Conservation (phyloP, 1,140 invertebrate genomes). For the Pogonomyrmex californicus region DNA sequence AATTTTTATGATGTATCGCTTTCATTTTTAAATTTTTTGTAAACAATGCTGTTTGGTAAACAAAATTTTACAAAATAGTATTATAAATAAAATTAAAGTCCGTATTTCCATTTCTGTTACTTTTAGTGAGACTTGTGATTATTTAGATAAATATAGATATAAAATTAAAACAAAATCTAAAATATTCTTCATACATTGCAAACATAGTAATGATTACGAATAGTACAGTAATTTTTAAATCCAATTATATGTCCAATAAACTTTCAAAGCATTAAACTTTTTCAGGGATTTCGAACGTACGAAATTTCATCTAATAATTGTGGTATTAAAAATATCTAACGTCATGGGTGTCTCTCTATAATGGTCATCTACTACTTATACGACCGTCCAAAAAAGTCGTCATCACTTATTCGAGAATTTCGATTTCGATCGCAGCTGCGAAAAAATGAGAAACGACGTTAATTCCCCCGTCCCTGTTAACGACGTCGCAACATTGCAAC, state of each 20-base stretch:
- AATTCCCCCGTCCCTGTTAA: neutral
- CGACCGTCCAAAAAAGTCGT: neutral
- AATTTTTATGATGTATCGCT: neutral
- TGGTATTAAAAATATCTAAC: neutral
- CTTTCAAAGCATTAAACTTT: neutral
- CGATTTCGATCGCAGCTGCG: neutral
- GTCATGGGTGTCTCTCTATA: slow-evolving; percentile 20
- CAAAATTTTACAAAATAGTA: neutral
- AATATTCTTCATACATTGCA: neutral
- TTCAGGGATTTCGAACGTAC: neutral
- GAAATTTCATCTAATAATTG: neutral
- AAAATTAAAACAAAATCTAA: neutral
- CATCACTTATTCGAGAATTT: slow-evolving; percentile 9
- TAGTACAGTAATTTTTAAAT: neutral
- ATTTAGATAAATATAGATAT: neutral
- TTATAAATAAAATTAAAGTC: neutral
- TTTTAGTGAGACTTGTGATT: neutral
- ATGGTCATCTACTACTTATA: slow-evolving; percentile 28
- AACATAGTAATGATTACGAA: neutral
- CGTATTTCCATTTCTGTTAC: neutral
- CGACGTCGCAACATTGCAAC: neutral
- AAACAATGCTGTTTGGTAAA: neutral
- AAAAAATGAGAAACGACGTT: neutral
- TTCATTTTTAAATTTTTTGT: neutral
- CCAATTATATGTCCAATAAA: neutral